Evolutionary conservation across 1,140 invertebrate genomes (phyloP).

Genomic region (Drosophila nigromelanica): DNA sequence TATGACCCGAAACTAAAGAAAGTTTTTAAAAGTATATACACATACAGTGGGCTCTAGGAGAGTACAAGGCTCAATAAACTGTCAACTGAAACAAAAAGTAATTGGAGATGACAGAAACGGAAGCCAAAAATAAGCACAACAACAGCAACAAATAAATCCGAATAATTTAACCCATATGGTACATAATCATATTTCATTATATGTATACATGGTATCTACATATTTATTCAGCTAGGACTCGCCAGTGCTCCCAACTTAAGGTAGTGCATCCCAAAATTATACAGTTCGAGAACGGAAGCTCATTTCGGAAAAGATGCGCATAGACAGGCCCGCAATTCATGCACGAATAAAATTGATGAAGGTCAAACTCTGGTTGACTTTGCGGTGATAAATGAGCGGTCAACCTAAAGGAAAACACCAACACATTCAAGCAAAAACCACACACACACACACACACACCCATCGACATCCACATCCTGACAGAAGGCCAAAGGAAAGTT

Average conservation of each 20-base stretch:
- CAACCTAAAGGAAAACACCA: slow-evolving; percentile 44
- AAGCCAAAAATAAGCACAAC: slow-evolving; percentile 3
- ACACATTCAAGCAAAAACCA: slow-evolving; percentile 3
- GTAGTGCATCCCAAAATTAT: slow-evolving; percentile 29
- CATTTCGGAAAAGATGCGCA: slow-evolving; percentile 49
- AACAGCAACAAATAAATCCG: slow-evolving; percentile 35
- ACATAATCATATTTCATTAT: slow-evolving; percentile 50
- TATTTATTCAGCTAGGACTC: slow-evolving; percentile 17
- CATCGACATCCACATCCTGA: not conserved
- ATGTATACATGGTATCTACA: slow-evolving; percentile 10
- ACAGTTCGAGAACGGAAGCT: slow-evolving; percentile 18
- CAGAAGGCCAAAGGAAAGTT: slow-evolving; percentile 1
- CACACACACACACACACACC: slow-evolving; percentile 13
- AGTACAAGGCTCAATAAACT: not conserved
- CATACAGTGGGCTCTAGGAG: not conserved
- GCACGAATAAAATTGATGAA: slow-evolving; percentile 67
- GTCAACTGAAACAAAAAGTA: not conserved
- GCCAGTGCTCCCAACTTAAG: not conserved
- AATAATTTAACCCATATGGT: slow-evolving; percentile 43
- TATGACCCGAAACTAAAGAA: not conserved
- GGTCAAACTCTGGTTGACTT: slow-evolving; percentile 68
- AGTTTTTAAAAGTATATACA: slow-evolving; percentile 2
- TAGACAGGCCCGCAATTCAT: slow-evolving; percentile 55
- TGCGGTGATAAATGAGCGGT: slow-evolving; percentile 70
- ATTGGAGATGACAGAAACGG: not conserved